Conservation (phyloP, 2,113 vertebrate species). For the Thunnus maccoyii region DNA sequence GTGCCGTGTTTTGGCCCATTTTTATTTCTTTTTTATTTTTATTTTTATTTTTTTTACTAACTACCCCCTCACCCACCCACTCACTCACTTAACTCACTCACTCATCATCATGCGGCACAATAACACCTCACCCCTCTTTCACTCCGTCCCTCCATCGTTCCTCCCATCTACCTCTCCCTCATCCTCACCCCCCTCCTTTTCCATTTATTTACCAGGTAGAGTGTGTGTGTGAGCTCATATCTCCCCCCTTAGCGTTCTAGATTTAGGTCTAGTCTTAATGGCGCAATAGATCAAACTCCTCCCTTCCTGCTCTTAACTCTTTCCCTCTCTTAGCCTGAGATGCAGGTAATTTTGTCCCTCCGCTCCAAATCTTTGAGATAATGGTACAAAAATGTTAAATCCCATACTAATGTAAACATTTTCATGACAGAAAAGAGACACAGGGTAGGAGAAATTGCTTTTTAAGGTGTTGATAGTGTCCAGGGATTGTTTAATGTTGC, state of each 20-base stretch:
- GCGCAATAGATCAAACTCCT: slow-evolving; percentile 35
- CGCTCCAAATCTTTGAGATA: neutral
- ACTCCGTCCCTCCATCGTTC: slow-evolving; percentile 70
- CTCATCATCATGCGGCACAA: slow-evolving; percentile 58
- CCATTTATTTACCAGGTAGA: slow-evolving; percentile 36
- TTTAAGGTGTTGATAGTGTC: neutral
- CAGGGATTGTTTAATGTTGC: slow-evolving; percentile 9
- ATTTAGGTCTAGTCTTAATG: slow-evolving; percentile 43
- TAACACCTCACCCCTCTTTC: slow-evolving; percentile 68
- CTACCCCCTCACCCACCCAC: slow-evolving; percentile 47
- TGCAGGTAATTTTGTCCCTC: neutral
- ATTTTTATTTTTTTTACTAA: slow-evolving; percentile 58
- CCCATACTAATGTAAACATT: neutral
- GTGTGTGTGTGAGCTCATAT: slow-evolving; percentile 37
- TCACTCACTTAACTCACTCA: slow-evolving; percentile 59
- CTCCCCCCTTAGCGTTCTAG: slow-evolving; percentile 15
- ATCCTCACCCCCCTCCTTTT: slow-evolving; percentile 2
- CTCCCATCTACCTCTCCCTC: slow-evolving; percentile 49
- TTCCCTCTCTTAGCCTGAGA: slow-evolving; percentile 11
- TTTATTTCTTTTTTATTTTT: slow-evolving; percentile 30
- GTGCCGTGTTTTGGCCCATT: slow-evolving; percentile 70
- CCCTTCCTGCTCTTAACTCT: slow-evolving; percentile 24
- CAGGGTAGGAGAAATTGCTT: neutral
- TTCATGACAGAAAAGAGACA: neutral
- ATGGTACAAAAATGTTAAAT: neutral